These are phyloP conservation scores for Ptychoptera albimana DNA, from an alignment of 2,888 invertebrate genomes.

Conservation along the genomic window DNA sequence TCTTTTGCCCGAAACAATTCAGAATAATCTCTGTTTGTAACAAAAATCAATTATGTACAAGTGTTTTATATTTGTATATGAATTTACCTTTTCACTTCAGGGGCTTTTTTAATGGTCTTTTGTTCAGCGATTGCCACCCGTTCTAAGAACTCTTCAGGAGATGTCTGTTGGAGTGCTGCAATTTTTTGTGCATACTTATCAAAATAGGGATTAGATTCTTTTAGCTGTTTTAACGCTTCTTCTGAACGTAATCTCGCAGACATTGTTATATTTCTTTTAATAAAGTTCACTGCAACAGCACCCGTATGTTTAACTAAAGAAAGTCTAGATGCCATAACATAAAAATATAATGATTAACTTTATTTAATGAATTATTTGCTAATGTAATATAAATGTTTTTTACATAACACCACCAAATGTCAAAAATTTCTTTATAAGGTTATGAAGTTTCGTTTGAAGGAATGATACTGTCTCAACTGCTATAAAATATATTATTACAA, in stretches of 20 bases:
- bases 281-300: too few relatives aligned
- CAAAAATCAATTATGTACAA: constrained; percentile 11
- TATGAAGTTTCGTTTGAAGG: too few relatives aligned
- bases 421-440: too few relatives aligned
- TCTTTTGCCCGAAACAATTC: constrained; percentile 49
- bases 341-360: too few relatives aligned
- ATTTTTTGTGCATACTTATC: constrained; percentile 70
- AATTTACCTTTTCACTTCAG: constrained; percentile 18
- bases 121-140: constrained; percentile 36
- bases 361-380: too few relatives aligned
- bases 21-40: constrained; percentile 37
- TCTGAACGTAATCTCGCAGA: constrained; percentile 28
- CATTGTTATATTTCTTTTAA: constrained; percentile 25
- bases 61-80: not conserved
- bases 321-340: too few relatives aligned
- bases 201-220: constrained; percentile 54
- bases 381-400: too few relatives aligned
- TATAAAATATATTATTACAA: too few relatives aligned
- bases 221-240: constrained; percentile 34
- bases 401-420: too few relatives aligned
- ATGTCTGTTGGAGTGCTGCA: constrained; percentile 51
- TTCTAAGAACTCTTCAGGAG: constrained; percentile 56
- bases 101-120: constrained; percentile 15
- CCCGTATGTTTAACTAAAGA: too few relatives aligned
- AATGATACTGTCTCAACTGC: too few relatives aligned